Evolutionary conservation across 2,113 vertebrate genomes (phyloP), one percentile per base, ranked within the genome.

Genomic region (Fregetta grallaria): DNA sequence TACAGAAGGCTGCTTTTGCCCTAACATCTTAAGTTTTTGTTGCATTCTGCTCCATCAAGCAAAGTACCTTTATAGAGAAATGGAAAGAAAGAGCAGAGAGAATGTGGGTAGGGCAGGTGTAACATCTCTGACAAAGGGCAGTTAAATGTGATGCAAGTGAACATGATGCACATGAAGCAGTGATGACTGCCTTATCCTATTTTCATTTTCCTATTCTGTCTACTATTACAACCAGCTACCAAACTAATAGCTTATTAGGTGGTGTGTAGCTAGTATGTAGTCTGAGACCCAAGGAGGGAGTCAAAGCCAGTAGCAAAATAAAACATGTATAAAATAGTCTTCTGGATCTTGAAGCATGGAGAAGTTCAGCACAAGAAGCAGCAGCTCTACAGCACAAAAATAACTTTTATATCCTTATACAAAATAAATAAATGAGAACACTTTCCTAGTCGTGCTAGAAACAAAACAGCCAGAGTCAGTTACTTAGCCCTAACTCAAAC

Each of bases 101-200:
- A 61, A 72, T 0, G 0, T 5, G 29, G 11, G 23, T 2, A 71
- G 25, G 40, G 52, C n/a, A 85, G 45, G 7, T 38, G 6, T 11
- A 86, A 63, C 29, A 72, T 7, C 12, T 27, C 40, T 58, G 16
- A 40, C 14, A 88, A 88, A 42, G 15, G 7, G 15, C 44, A 79
- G 55, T 72, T 55, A 94, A 74, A 52, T 9, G 29, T 13, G 55
- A 70, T 44, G 13, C 1, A 5, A 38, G 26, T 9, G 38, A 90
- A 38, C 49, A 29, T 2, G 11, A 32, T 38, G 61, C 38, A 91
- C 29, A 52, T 2, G 13, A 44, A 84, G 34, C 40, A 76, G 21
- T 3, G 21, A 73, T 44, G 32, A 81, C 32, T 38, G 34, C 34
- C 45, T 49, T 30, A 61, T 10, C 36, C 30, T 71, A 4, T 74